A percentile compares a stretch with the other conserved stretches of the same genome.
phyloP scores from a whole-genome alignment of 2,113 vertebrate genomes.

The Brachypodius melanocephalos region DNA sequence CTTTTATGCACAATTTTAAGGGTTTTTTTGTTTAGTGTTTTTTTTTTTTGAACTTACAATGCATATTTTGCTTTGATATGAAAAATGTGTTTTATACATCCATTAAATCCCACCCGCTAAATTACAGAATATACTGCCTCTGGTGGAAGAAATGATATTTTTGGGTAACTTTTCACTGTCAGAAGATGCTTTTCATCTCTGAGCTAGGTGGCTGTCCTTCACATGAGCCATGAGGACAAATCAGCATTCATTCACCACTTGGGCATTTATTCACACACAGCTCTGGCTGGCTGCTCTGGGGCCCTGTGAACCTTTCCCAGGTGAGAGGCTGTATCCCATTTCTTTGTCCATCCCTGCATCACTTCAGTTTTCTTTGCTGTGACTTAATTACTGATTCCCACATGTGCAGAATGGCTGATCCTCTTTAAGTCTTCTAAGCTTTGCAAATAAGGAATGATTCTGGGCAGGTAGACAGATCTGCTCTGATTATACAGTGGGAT shows the following conservation, averaged over 20 bases:
- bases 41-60: background rate
- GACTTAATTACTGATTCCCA: background rate
- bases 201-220: background rate
- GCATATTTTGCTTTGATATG: background rate
- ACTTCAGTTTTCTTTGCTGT: background rate
- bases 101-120: background rate
- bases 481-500: background rate
- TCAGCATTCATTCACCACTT: background rate
- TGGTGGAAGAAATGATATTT: background rate
- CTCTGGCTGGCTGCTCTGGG: background rate
- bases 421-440: background rate
- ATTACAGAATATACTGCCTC: background rate
- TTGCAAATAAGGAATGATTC: background rate
- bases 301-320: background rate
- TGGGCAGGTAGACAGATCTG: background rate
- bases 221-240: background rate
- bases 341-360: background rate
- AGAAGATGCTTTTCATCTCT: background rate
- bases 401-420: background rate
- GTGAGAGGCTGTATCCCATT: background rate
- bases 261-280: background rate
- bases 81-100: background rate
- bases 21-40: background rate
- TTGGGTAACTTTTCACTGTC: background rate
- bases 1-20: background rate